Evolutionary conservation across 2,113 vertebrate species (phyloP).

Genomic region (Melanocharis versteri): DNA sequence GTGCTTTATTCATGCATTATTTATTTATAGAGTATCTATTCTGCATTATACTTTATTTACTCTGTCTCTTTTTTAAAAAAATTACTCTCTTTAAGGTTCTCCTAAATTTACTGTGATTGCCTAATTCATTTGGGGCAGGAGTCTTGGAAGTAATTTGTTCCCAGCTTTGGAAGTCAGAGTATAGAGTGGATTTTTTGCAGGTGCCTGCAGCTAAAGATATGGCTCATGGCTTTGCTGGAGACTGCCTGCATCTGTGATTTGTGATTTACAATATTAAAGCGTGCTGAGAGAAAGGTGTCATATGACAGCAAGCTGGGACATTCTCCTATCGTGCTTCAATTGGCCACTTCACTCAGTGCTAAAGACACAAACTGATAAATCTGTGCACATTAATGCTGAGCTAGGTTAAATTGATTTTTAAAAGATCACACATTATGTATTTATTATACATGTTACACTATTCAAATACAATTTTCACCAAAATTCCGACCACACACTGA

Average conservation of each 20-base stretch:
- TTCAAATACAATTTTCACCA: background rate
- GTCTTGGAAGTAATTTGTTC: background rate
- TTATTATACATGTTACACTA: background rate
- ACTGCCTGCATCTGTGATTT: background rate
- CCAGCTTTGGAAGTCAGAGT: background rate
- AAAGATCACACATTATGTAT: background rate
- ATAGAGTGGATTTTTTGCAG: background rate
- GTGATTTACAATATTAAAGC: background rate
- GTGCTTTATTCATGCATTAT: background rate
- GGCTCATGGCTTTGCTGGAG: background rate
- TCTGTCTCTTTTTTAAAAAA: background rate
- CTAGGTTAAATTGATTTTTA: background rate
- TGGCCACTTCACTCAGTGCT: background rate
- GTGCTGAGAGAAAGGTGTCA: background rate
- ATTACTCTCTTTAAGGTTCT: background rate
- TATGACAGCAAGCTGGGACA: background rate
- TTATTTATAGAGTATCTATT: background rate
- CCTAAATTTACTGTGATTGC: background rate
- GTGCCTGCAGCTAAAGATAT: background rate
- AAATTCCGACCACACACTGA: background rate
- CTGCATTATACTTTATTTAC: background rate
- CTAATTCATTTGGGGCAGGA: background rate
- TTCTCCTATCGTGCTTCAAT: background rate
- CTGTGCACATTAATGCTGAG: background rate
- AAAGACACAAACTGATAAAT: background rate